Evolutionary conservation across 2,888 invertebrate species (phyloP).

Genomic region (Chrysolina haemoptera): DNA sequence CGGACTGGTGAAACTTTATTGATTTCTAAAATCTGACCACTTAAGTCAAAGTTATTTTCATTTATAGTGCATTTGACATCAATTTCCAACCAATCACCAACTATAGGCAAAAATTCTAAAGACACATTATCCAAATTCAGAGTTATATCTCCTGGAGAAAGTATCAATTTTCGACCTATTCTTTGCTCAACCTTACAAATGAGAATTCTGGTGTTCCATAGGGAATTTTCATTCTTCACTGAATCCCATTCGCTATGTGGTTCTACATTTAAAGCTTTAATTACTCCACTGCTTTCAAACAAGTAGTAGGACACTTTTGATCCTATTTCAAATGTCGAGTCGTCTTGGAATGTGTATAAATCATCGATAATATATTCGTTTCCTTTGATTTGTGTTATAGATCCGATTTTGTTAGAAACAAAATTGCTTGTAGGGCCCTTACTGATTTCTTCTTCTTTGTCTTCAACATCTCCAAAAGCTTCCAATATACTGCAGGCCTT

Average conservation of each 20-base stretch:
- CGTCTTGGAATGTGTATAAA: slow-evolving; percentile 72
- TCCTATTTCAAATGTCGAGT: slow-evolving; percentile 69
- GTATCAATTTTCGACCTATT: slow-evolving; percentile 66
- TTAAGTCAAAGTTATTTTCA: slow-evolving; percentile 71
- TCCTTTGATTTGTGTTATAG: slow-evolving; percentile 73
- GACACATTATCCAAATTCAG: slow-evolving; percentile 76
- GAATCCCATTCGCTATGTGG: slow-evolving; percentile 60
- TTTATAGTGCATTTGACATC: slow-evolving; percentile 77
- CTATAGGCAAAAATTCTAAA: slow-evolving; percentile 77
- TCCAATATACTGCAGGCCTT: slow-evolving; percentile 56
- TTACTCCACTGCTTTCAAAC: slow-evolving; percentile 52
- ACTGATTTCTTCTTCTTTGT: slow-evolving; percentile 20
- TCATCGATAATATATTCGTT: slow-evolving; percentile 76
- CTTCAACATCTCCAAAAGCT: slow-evolving; percentile 28
- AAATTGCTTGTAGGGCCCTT: slow-evolving; percentile 25
- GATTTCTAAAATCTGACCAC: slow-evolving; percentile 76
- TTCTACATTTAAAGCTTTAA: slow-evolving; percentile 69
- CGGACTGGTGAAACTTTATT: slow-evolving; percentile 76
- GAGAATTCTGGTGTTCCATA: slow-evolving; percentile 62
- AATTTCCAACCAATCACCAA: slow-evolving; percentile 81
- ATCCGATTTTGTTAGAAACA: slow-evolving; percentile 69
- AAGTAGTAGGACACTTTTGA: slow-evolving; percentile 72
- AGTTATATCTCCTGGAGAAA: slow-evolving; percentile 74
- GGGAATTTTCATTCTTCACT: slow-evolving; percentile 69
- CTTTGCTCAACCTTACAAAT: slow-evolving; percentile 69